Evolutionary conservation across 2,888 invertebrate genomes (phyloP), one percentile per base, ranked within the genome.

Genomic region (Tetranychus piercei): DNA sequence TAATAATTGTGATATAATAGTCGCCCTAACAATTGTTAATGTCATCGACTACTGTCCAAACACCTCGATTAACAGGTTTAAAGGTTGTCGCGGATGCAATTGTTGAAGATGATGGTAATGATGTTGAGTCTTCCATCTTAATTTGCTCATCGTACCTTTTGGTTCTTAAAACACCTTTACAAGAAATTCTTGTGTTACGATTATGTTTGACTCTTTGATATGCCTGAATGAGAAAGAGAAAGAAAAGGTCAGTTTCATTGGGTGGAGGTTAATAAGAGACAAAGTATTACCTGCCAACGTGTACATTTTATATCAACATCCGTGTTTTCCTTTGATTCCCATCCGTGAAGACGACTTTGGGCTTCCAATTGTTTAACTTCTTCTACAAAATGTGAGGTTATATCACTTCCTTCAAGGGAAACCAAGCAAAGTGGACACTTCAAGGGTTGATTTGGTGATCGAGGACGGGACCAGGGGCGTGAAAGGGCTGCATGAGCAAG

Each of bases 361-460:
- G 73, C 55, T 71, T 76, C 76, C 44, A 76, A 65, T 75, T 76
- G 76, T 34, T 75, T 74, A 22, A 76, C 73, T 22, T 76, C 76
- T 73, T 76, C 76, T n/a, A 65, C 76, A 45, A 76, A 76, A 71
- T 76, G 76, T 18, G 44, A 64, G 3, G 45, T 72, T 18, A 76
- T 67, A 71, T 76, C 75, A 20, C 72, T 55, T 44, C 76, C 76
- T 65, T 76, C 76, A 66, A 76, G 45, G 45, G 75, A 74, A 45
- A 75, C 69, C 34, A 45, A 69, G 55, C 76, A 76, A n/a, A 76
- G 69, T 43, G 76, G 76, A 76, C 76, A 76, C 8, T 65, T 20
- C 44, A 75, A 22, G 11, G 74, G 74, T 15, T 75, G 73, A 64
- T 44, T 44, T 11, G 73, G 73, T 55, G 73, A 55, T 73, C 73